phyloP scores from a whole-genome alignment of 2,113 vertebrate species.

The Gorsachius goisagi region DNA sequence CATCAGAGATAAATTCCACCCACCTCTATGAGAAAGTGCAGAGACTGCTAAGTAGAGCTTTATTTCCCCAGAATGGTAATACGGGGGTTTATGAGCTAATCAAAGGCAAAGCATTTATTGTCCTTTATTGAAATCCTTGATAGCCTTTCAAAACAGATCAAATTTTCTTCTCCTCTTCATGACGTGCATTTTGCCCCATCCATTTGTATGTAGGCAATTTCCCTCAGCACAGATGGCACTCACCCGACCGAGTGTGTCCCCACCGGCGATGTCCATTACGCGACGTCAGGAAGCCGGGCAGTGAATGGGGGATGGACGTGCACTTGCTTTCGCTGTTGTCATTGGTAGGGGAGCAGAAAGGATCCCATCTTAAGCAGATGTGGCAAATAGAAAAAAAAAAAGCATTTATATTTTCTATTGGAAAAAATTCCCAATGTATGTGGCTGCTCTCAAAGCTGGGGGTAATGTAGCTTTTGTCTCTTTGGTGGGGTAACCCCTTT shows the following conservation, averaged over 20 bases:
- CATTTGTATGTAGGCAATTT: not conserved
- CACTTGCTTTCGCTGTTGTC: not conserved
- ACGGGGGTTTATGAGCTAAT: not conserved
- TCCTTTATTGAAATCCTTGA: constrained; percentile 2
- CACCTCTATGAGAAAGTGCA: not conserved
- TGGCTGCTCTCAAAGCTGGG: not conserved
- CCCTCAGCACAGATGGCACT: not conserved
- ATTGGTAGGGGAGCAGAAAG: not conserved
- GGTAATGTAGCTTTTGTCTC: constrained; percentile 2
- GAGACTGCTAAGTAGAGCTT: not conserved
- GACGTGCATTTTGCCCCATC: not conserved
- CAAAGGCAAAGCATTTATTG: not conserved
- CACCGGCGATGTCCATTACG: not conserved
- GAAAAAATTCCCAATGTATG: not conserved
- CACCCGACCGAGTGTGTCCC: fast-evolving
- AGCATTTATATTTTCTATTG: not conserved
- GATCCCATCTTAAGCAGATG: not conserved
- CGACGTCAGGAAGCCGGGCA: not conserved
- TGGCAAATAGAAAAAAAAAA: not conserved
- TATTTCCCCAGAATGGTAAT: not conserved
- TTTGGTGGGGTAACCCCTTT: not conserved
- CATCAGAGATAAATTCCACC: not conserved
- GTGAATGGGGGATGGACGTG: not conserved
- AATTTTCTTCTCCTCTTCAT: not conserved
- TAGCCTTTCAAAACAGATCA: constrained; percentile 11